phyloP scores from a whole-genome alignment of 2,797 vertebrate species.

The Gallinago nigripennis region DNA sequence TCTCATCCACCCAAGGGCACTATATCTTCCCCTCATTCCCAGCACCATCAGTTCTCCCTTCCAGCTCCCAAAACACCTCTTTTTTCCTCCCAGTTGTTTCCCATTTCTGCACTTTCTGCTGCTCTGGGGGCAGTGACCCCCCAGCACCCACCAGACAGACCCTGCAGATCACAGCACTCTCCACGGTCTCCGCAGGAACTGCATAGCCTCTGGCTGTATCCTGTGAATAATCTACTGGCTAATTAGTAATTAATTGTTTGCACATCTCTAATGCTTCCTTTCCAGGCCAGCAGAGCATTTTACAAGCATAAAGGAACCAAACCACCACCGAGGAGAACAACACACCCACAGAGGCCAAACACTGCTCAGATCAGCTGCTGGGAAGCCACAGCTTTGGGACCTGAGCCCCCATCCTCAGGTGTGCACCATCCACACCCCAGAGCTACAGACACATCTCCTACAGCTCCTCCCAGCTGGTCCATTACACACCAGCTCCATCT shows the following conservation, averaged over 20 bases:
- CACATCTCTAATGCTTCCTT: neutral
- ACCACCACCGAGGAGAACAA: accelerated
- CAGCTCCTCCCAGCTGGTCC: accelerated
- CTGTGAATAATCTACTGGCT: neutral
- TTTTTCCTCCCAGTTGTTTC: neutral
- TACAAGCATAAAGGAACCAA: neutral
- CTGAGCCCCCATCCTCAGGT: accelerated
- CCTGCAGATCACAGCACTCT: accelerated
- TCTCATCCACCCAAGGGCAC: accelerated
- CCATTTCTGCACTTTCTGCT: neutral
- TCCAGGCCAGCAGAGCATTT: constrained; percentile 11
- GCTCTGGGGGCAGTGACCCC: accelerated
- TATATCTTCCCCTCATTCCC: neutral
- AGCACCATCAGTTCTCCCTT: neutral
- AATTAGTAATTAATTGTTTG: constrained; percentile 40
- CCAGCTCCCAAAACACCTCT: accelerated
- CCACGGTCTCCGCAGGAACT: neutral
- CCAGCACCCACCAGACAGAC: neutral
- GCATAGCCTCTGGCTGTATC: neutral
- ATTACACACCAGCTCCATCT: neutral
- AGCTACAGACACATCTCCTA: neutral
- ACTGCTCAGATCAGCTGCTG: neutral
- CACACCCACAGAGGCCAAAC: accelerated
- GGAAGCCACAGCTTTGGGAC: neutral
- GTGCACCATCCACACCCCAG: accelerated